Evolutionary conservation across 1,140 invertebrate genomes (phyloP).

Genomic region (Drosophila equinoxialis): DNA sequence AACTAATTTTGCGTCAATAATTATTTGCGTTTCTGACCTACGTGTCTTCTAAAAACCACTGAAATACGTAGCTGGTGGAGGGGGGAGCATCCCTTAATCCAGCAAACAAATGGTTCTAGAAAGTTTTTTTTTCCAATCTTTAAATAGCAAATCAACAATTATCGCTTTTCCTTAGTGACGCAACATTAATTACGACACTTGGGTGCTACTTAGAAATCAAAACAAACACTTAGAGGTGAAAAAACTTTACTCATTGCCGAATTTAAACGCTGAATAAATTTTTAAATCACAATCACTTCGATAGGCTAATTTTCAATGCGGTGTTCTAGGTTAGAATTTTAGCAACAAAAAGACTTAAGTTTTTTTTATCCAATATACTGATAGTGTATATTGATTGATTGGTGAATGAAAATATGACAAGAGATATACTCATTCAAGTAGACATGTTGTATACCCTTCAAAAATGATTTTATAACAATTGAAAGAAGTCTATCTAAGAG

Average conservation of each 20-base stretch:
- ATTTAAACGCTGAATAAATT: not conserved
- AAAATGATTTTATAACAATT: too few species aligned
- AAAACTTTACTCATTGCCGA: not conserved
- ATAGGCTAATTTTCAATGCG: not conserved
- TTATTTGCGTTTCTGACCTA: constrained; percentile 61
- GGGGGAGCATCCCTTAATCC: not conserved
- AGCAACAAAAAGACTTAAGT: too few species aligned
- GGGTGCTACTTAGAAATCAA: not conserved
- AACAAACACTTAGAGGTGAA: not conserved
- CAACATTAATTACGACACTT: not conserved
- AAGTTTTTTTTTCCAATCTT: too few species aligned
- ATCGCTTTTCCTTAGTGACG: not conserved
- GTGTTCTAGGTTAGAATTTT: too few species aligned
- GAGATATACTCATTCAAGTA: too few species aligned
- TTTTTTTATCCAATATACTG: too few species aligned
- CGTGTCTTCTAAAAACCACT: constrained; percentile 49
- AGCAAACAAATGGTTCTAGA: too few species aligned
- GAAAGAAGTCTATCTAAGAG: too few species aligned
- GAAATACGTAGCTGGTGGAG: constrained; percentile 1
- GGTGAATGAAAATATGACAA: too few species aligned
- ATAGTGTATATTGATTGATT: too few species aligned
- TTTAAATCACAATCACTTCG: not conserved
- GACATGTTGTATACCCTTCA: too few species aligned
- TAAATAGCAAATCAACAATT: not conserved
- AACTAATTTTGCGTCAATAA: constrained; percentile 30